Base-by-base conservation (phyloP, 2,888 invertebrate genomes). In the Gibbula magus region DNA sequence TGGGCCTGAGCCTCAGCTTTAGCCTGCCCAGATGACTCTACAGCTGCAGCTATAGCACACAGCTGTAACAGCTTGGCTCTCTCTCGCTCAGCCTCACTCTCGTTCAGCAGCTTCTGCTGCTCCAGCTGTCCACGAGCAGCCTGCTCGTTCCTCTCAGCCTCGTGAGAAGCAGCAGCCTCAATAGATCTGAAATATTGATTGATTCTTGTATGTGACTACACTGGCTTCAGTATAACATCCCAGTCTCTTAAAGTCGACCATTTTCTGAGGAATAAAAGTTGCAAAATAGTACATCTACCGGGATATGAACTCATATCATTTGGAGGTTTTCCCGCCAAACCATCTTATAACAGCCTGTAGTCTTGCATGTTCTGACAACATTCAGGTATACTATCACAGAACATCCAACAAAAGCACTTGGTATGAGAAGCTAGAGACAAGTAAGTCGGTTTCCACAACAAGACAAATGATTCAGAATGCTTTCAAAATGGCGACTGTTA, bases 1-100 rank as follows among this genome's bases (percentile, higher is more conserved):
- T 88, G 86, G n/a, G 91, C 91, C 79, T 90, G 88, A 8, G 91
- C 90, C 84, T 91, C 91, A n/a, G 91, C 91, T 70, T 84, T 89
- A 1, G 91, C 90, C 78, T 91, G 91, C 0, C 91, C 91, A 5
- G 90, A 87, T 1, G 90, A 90, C 81, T 90, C 90, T 4, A 91
- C 89, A 13, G 91, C 91, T 0, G 90, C 88, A 7, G 91, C 86
- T 22, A 87, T 77, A 7, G 90, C 88, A 45, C 85, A 84, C 29
- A 92, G 83, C 77, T 91, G 88, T 45, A 89, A 84, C 77, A 91
- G 83, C 78, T 88, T 86, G 67, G 87, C 83, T 20, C 91, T 80
- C 74, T 89, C 89, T 74, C 83, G 88, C 85, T 92, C 92, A 0
- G 90, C 85, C n/a, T 89, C 86, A 76, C 87, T 89, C 81, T 91